These are phyloP conservation scores for Brenthis ino DNA, from an alignment of 2,888 invertebrate genomes.

Conservation along the genomic window DNA sequence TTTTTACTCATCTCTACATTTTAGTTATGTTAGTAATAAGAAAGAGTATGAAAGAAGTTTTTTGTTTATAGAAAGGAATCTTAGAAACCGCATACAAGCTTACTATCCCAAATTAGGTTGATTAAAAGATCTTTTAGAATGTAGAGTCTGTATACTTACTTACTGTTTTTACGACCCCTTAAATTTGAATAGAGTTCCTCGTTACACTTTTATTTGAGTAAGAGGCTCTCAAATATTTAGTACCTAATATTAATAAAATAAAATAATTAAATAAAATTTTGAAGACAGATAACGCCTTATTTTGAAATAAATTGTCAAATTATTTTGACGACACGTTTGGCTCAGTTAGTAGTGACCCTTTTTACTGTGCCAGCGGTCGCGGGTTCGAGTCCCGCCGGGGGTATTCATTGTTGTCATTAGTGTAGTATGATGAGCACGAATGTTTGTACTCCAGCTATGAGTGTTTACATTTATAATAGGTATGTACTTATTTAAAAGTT, in stretches of 20 bases:
- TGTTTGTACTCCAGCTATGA: too few relatives aligned
- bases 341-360: too few relatives aligned
- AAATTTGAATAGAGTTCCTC: not conserved
- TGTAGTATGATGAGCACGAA: too few relatives aligned
- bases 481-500: too few relatives aligned
- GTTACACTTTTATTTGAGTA: not conserved
- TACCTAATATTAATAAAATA: not conserved
- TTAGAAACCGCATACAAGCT: slow-evolving; percentile 1
- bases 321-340: too few relatives aligned
- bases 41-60: not conserved
- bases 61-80: not conserved
- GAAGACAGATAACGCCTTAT: not conserved
- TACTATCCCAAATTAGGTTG: slow-evolving; percentile 12
- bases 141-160: not conserved
- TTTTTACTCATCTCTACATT: not conserved
- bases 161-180: not conserved
- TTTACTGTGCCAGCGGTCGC: too few relatives aligned
- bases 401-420: too few relatives aligned
- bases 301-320: too few relatives aligned
- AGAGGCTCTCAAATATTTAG: not conserved
- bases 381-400: too few relatives aligned
- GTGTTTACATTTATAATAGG: too few relatives aligned
- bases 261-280: not conserved
- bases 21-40: not conserved
- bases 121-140: slow-evolving; percentile 6